Conservation (phyloP, 2,113 vertebrate species). For the Quiscalus mexicanus region DNA sequence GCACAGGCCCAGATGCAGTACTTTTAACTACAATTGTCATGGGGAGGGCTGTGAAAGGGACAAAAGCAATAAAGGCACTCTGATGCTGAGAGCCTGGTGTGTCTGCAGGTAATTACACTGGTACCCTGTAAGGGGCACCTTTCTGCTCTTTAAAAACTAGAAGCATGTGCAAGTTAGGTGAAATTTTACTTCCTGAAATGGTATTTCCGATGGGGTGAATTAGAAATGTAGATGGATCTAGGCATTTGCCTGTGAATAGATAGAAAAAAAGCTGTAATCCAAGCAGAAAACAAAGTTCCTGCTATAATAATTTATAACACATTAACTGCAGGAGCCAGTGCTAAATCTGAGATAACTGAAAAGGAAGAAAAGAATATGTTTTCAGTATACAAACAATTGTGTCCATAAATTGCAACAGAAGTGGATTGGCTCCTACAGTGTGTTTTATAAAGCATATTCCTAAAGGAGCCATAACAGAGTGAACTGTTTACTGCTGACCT, state of each 20-base stretch:
- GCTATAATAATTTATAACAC: neutral
- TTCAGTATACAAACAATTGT: neutral
- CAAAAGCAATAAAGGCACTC: neutral
- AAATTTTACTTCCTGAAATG: neutral
- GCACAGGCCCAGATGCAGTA: neutral
- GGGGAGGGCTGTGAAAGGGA: neutral
- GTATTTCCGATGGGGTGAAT: neutral
- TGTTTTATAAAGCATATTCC: neutral
- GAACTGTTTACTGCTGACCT: neutral
- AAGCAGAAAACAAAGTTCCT: constrained; percentile 8
- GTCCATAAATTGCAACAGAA: neutral
- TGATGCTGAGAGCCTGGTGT: neutral
- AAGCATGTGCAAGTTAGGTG: neutral
- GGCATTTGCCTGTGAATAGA: neutral
- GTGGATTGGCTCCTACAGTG: neutral
- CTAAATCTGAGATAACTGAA: neutral
- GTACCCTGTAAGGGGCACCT: neutral
- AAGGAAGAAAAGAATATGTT: neutral
- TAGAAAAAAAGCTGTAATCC: neutral
- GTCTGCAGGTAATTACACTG: neutral
- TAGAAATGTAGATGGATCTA: neutral
- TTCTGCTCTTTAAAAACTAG: neutral
- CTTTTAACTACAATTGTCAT: neutral
- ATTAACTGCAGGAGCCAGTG: neutral
- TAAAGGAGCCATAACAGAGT: neutral